A percentile compares a stretch with the other conserved stretches of the same genome.
Conservation (phyloP, 2,797 vertebrate genomes). For the Lithobates sylvaticus region DNA sequence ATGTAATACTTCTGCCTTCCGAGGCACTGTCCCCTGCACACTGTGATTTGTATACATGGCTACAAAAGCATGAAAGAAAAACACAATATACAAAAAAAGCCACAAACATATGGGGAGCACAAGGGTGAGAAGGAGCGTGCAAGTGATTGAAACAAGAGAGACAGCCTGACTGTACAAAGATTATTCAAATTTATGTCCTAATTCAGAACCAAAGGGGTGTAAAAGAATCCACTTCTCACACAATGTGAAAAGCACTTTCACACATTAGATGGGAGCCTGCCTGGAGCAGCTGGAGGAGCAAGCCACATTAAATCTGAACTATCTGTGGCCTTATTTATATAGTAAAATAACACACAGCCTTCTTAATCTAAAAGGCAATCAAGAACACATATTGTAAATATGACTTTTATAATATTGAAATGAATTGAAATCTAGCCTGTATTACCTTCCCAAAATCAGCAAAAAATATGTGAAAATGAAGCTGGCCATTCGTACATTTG, state of each 20-base stretch:
- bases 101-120: slow-evolving; percentile 58
- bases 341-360: background rate
- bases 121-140: slow-evolving; percentile 52
- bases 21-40: slow-evolving; percentile 49
- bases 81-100: slow-evolving; percentile 34
- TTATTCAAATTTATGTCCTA: slow-evolving; percentile 59
- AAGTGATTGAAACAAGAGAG: slow-evolving; percentile 51
- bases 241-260: slow-evolving; percentile 39
- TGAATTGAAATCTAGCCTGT: background rate
- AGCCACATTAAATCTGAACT: background rate
- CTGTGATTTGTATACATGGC: slow-evolving; percentile 59
- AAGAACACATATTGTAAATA: background rate
- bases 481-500: too few species aligned
- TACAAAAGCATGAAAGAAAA: slow-evolving; percentile 47
- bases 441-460: background rate
- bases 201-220: slow-evolving; percentile 48
- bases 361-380: background rate
- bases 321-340: background rate
- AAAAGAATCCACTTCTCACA: slow-evolving; percentile 47
- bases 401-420: background rate
- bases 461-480: background rate
- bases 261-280: background rate
- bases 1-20: slow-evolving; percentile 57
- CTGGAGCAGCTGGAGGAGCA: slow-evolving; percentile 22
- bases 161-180: slow-evolving; percentile 33